A percentile compares a stretch with the other conserved stretches of the same genome.
Conservation (phyloP, 2,888 invertebrate species). For the Parascotia fuliginaria region DNA sequence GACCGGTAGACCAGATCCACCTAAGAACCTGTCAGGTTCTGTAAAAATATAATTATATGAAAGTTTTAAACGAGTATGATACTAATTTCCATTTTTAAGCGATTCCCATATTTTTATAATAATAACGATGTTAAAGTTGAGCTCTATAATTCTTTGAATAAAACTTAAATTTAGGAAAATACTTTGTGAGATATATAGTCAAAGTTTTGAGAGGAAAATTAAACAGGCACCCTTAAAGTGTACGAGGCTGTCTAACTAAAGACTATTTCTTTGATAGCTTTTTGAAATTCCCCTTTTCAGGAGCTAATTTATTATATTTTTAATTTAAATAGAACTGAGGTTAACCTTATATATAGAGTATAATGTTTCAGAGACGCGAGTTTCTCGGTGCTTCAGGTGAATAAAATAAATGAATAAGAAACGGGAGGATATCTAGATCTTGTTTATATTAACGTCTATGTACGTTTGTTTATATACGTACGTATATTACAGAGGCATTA, state of each 20-base stretch:
- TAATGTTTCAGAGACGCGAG: not conserved
- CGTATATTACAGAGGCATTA: no score
- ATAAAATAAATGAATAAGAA: conserved; percentile 1
- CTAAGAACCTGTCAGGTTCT: not conserved
- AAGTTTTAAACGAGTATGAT: conserved; percentile 1
- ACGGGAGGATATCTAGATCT: not conserved
- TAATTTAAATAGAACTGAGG: conserved; percentile 39
- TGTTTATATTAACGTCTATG: not conserved
- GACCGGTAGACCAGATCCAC: no score
- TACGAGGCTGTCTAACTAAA: conserved; percentile 39
- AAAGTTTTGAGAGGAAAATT: conserved; percentile 46
- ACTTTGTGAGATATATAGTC: conserved; percentile 39
- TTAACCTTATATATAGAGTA: conserved; percentile 3
- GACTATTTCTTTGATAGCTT: conserved; percentile 42
- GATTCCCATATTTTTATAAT: conserved; percentile 32
- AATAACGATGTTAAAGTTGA: conserved; percentile 33
- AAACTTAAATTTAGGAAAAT: conserved; percentile 44
- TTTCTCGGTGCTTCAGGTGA: not conserved
- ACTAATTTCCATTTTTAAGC: conserved; percentile 4
- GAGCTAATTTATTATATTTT: conserved; percentile 41
- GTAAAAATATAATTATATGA: not conserved
- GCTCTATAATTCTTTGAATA: conserved; percentile 43
- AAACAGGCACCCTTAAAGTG: conserved; percentile 41
- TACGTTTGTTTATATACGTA: no score
- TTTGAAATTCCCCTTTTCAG: conserved; percentile 40